Evolutionary conservation across 2,888 invertebrate genomes (phyloP).

Genomic region (Hartigia nigra): DNA sequence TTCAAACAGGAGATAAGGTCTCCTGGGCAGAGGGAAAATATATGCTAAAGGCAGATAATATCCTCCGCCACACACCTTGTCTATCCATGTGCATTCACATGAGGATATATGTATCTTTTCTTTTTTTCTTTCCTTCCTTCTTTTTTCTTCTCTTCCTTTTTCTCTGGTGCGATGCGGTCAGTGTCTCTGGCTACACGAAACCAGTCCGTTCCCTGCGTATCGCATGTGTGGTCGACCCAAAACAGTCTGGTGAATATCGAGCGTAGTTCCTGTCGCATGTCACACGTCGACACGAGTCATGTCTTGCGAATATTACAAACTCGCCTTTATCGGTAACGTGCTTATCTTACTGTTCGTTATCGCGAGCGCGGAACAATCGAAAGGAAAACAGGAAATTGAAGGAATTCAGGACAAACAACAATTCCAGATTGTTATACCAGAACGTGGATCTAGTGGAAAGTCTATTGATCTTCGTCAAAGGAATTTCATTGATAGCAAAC

Average conservation of each 20-base stretch:
- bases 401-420: neutral
- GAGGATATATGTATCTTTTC: slow-evolving; percentile 35
- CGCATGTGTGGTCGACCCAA: slow-evolving; percentile 6
- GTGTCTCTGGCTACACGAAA: slow-evolving; percentile 40
- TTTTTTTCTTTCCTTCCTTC: slow-evolving; percentile 42
- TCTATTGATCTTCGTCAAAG: neutral
- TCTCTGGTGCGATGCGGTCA: slow-evolving; percentile 38
- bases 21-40: slow-evolving; percentile 38
- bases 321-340: neutral
- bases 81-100: slow-evolving; percentile 5
- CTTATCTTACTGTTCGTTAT: neutral
- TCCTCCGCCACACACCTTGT: slow-evolving; percentile 25
- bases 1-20: slow-evolving; percentile 56
- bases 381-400: neutral
- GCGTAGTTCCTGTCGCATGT: neutral
- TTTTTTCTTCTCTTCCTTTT: slow-evolving; percentile 33
- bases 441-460: neutral
- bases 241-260: neutral
- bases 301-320: neutral
- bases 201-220: slow-evolving; percentile 28
- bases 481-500: neutral
- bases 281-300: neutral
- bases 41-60: slow-evolving; percentile 21
- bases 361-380: neutral
- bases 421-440: neutral